phyloP scores from a whole-genome alignment of 37 sponge, comb jelly and placozoan genomes.

The Cliona cf. orientalis region DNA sequence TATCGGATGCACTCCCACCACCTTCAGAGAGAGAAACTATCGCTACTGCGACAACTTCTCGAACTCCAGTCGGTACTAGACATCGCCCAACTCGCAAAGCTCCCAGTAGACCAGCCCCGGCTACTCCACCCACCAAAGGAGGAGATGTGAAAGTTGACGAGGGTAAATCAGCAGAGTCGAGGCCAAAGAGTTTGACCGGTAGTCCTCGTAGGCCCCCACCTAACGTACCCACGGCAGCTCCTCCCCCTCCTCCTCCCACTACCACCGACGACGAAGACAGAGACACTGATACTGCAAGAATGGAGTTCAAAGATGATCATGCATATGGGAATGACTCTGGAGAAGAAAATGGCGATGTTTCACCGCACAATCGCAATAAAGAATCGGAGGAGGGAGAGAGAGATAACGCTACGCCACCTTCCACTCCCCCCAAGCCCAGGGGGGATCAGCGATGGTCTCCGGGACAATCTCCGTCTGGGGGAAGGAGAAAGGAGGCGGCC shows the following conservation, averaged over 20 bases:
- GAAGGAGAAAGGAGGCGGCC: not conserved
- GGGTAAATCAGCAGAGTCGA: not conserved
- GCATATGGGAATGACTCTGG: too few relatives aligned
- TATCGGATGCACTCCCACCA: not conserved
- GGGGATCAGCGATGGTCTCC: not conserved
- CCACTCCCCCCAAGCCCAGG: not conserved
- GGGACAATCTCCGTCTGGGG: not conserved
- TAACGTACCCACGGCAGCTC: not conserved
- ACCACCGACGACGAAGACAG: constrained; percentile 2
- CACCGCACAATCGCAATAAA: not conserved
- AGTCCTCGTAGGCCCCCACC: not conserved
- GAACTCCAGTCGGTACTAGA: not conserved
- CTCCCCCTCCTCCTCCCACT: not conserved
- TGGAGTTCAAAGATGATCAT: too few relatives aligned
- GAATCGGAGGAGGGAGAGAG: not conserved
- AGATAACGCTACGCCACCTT: not conserved
- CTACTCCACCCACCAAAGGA: constrained; percentile 1
- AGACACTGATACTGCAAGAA: too few relatives aligned
- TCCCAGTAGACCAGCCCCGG: constrained; percentile 24
- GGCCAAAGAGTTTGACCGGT: too few relatives aligned
- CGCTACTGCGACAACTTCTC: too few relatives aligned
- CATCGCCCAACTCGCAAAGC: constrained; percentile 5
- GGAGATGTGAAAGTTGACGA: not conserved
- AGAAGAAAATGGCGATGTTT: not conserved
- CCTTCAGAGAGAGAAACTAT: too few relatives aligned